Evolutionary conservation across 2,113 vertebrate genomes (phyloP), one percentile per base, ranked within the genome.

Genomic region (Condylura cristata): DNA sequence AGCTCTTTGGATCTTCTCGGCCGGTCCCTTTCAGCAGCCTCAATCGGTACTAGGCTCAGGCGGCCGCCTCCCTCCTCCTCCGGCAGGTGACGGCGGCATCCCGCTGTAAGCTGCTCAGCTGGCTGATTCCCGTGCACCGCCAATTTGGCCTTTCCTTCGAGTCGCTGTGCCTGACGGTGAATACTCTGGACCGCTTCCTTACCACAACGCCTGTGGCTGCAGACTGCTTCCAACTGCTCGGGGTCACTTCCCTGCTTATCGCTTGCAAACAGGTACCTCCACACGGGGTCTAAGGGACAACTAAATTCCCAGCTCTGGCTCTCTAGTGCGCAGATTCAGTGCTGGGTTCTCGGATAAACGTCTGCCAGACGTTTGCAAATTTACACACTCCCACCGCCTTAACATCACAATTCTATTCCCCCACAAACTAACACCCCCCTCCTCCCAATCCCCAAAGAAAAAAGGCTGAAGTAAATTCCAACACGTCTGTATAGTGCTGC

Each of bases 211-310:
- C 99, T 0, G 99, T 99, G 83, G 99, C 99, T 13, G 97, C 98
- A 0, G 99, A 99, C 97, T 99, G 99, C 97, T 99, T 99, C 97
- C 99, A 99, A 98, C 98, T 99, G 1, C 98, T 99, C n/a, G 99
- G 99, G 0, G 98, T 99, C 84, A 99, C 99, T 0, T 97, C 98
- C 0, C 98, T 99, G 56, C 98, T 99, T 70, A 98, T 99, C 13
- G 99, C 99, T 41, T 99, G 98, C 96, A 99, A 99, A 97, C 99
- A 99, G 98, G 99, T 99, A 98, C 86, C 24, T 79, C 30, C 63
- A 8, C 10, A 1, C 8, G 0, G 61, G 14, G 11, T 2, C 51
- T 8, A 20, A 24, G 53, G 53, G 20, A 56, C 53, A 22, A 56
- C 53, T 56, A 20, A 14, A 30, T 68, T 24, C n/a, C 39, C 1